Percentiles rank a stretch among this genome's conserved stretches.
phyloP scores from a whole-genome alignment of 2,113 vertebrate species.

The Rhinolophus ferrumequinum region DNA sequence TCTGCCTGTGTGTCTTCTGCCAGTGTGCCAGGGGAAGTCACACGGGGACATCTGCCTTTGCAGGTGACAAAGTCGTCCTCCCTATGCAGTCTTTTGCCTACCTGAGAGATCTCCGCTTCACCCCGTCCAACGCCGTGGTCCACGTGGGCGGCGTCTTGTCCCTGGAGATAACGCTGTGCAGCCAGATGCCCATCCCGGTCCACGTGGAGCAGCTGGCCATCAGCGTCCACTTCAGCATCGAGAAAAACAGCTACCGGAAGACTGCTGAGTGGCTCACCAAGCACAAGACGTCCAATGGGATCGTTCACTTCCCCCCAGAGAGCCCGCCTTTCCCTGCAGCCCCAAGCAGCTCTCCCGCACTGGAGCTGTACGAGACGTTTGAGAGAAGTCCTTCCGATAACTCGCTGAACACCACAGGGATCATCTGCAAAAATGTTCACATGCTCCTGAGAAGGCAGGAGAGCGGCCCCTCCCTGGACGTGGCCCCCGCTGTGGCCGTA shows the following conservation, averaged over 20 bases:
- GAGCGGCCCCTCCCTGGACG: conserved; percentile 87
- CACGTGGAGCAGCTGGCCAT: conserved; percentile 90
- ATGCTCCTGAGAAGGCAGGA: conserved; percentile 93
- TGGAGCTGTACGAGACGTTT: conserved; percentile 93
- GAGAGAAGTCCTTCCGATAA: conserved; percentile 94
- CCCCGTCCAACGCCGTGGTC: conserved; percentile 91
- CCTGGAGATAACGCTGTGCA: conserved; percentile 91
- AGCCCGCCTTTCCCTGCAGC: conserved; percentile 48
- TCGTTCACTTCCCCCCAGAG: conserved; percentile 87
- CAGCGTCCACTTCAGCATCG: conserved; percentile 92
- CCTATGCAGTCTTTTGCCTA: conserved; percentile 93
- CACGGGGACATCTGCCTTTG: not conserved
- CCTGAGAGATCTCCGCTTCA: conserved; percentile 91
- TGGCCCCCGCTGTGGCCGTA: conserved; percentile 83
- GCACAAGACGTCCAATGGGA: conserved; percentile 87
- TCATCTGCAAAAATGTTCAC: conserved; percentile 96
- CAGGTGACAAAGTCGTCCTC: conserved; percentile 89
- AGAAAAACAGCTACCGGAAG: conserved; percentile 91
- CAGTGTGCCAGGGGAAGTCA: not conserved
- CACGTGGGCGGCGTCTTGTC: conserved; percentile 92
- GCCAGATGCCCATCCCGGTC: conserved; percentile 93
- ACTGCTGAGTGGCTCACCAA: conserved; percentile 88
- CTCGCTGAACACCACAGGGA: conserved; percentile 90
- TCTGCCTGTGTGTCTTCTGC: no score
- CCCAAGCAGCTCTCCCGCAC: conserved; percentile 76